Conservation (phyloP, 2,113 vertebrate genomes). For the Syrrhaptes paradoxus region DNA sequence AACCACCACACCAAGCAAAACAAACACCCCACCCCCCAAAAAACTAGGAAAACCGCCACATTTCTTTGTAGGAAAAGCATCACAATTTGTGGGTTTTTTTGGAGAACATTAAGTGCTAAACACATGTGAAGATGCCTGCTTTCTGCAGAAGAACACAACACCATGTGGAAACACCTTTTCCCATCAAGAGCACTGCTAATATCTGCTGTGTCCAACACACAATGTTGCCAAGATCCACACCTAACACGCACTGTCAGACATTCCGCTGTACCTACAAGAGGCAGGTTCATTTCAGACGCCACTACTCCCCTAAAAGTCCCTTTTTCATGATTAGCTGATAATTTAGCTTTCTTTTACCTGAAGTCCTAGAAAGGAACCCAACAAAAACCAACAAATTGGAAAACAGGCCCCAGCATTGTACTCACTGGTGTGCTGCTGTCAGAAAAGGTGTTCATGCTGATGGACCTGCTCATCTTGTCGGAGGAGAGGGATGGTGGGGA, state of each 20-base stretch:
- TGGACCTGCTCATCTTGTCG: conserved; percentile 90
- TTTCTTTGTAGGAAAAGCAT: not conserved
- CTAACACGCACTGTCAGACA: fast-evolving
- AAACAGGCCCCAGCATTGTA: not conserved
- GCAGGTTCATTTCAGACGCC: fast-evolving
- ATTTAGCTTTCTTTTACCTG: fast-evolving
- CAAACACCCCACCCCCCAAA: too few relatives aligned
- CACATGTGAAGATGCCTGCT: not conserved
- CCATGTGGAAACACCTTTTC: not conserved
- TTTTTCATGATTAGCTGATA: not conserved
- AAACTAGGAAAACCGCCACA: too few relatives aligned
- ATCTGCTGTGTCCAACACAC: not conserved
- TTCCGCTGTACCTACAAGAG: not conserved
- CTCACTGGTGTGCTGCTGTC: conserved; percentile 94
- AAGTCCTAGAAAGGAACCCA: not conserved
- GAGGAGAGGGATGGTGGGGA: conserved; percentile 87
- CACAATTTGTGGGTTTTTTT: not conserved
- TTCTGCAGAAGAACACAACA: not conserved
- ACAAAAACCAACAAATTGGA: not conserved
- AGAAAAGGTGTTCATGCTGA: conserved; percentile 94
- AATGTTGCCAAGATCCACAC: not conserved
- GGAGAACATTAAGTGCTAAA: not conserved
- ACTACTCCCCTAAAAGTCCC: fast-evolving
- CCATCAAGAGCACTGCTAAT: not conserved
- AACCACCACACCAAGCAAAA: too few relatives aligned